Base-by-base conservation (phyloP, 2,888 invertebrate species). In the Merodon equestris region DNA sequence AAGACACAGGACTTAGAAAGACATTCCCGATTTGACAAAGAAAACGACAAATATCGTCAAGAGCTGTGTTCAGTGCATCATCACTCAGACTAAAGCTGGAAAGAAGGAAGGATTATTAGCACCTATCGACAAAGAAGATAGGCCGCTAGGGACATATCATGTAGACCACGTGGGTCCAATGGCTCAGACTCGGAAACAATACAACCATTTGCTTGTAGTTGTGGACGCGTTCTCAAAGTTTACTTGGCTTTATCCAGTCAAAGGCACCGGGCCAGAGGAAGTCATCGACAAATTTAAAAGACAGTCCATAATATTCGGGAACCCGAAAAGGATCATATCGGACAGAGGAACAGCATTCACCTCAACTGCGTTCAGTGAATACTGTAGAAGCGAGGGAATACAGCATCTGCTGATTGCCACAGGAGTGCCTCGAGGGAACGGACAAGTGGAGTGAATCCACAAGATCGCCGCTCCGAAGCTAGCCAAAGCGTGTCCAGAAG, bases 401-500 rank as follows among this genome's bases (percentile, higher is more conserved):
- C 40, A 40, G 40, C 40, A 40, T n/a, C 9, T 40, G 10, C 10
- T n/a, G 10, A 40, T 40, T 40, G 40, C 40, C 12, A n/a, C 40
- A 9, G 40, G 40, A 7, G 40, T 40, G 10, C 40, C 40, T 7
- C 54, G 86, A 48, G 84, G 85, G 5, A 87, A 87, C 66, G 86
- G 87, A 0, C 87, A 87, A 64, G 84, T 84, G 0, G 85, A 87
- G 45, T 67, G 85, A 12, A 68, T 86, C 0, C 84, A 87, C 68
- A 70, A 83, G 7, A 83, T 82, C 3, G 81, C 87, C 1, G 85
- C 86, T 51, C 81, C 85, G 0, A 68, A 86, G 12, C 42, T 87
- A 4, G 83, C 86, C 0, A 87, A 88, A 60, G 42, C 87, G 7
- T 82, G 84, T 12, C 53, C 84, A 0, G 83, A 83, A 10, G 82